A percentile compares a stretch with the other conserved stretches of the same genome.
These are phyloP conservation scores for Larimichthys polyactis DNA, from an alignment of 2,113 vertebrate genomes.

Conservation along the genomic window DNA sequence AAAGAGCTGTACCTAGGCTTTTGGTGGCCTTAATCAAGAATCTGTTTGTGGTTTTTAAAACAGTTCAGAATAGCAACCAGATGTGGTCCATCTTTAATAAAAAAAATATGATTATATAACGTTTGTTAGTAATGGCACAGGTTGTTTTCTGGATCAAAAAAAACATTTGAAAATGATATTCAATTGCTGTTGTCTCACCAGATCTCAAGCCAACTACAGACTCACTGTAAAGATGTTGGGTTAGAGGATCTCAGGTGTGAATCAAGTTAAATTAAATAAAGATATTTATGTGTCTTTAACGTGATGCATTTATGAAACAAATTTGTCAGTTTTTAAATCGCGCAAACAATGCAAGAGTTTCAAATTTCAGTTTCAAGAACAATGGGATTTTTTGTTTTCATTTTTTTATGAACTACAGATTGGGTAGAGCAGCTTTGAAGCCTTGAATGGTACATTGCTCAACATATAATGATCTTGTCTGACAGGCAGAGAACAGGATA, in stretches of 20 bases:
- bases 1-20: slow-evolving; percentile 21
- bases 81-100: background rate
- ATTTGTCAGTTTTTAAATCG: background rate
- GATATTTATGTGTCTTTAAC: background rate
- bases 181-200: slow-evolving; percentile 3
- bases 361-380: background rate
- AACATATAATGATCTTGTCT: background rate
- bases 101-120: background rate
- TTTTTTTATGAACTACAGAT: too few relatives aligned
- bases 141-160: too few relatives aligned
- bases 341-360: background rate
- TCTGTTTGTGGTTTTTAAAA: slow-evolving; percentile 27
- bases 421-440: background rate
- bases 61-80: background rate
- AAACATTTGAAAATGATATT: background rate
- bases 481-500: background rate
- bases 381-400: background rate
- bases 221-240: background rate
- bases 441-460: background rate
- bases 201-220: background rate
- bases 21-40: slow-evolving; percentile 56
- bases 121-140: background rate
- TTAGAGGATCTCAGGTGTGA: background rate
- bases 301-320: background rate
- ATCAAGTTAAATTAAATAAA: background rate